A percentile compares a stretch with the other conserved stretches of the same genome.
These are phyloP conservation scores for Mimumesa dahlbomi DNA, from an alignment of 2,888 invertebrate genomes.

Conservation along the genomic window DNA sequence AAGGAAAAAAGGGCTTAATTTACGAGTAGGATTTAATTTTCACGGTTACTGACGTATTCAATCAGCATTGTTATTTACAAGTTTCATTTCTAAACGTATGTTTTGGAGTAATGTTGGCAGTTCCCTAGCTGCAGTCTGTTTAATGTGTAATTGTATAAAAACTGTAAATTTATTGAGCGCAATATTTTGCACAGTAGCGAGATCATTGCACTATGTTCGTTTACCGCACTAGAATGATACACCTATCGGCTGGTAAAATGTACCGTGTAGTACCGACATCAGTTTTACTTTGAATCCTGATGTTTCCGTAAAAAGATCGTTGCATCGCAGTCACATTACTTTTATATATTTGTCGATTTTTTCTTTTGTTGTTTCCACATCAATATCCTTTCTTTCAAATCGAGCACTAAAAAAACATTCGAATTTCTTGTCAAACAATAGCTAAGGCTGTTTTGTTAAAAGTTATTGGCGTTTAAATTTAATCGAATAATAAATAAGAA, in stretches of 20 bases:
- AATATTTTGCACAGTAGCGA: constrained; percentile 73
- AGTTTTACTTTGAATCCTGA: constrained; percentile 41
- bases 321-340: constrained; percentile 49
- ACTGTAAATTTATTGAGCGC: constrained; percentile 77
- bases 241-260: constrained; percentile 44
- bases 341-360: constrained; percentile 74
- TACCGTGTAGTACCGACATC: constrained; percentile 52
- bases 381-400: constrained; percentile 92
- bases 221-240: constrained; percentile 53
- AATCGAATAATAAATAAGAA: no score
- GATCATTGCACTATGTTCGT: constrained; percentile 74
- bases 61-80: constrained; percentile 72
- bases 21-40: constrained; percentile 64
- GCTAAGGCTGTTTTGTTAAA: no score
- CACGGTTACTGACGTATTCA: constrained; percentile 51
- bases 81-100: constrained; percentile 63
- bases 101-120: constrained; percentile 59
- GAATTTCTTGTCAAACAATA: no score
- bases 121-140: constrained; percentile 78
- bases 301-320: constrained; percentile 50
- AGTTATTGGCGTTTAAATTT: no score
- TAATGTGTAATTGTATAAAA: constrained; percentile 73
- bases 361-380: constrained; percentile 93
- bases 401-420: constrained; percentile 86
- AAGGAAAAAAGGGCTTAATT: constrained; percentile 59